Percentiles rank a stretch among this genome's conserved stretches.
Evolutionary conservation across 2,888 invertebrate genomes (phyloP).

Genomic region (Cactoblastis cactorum): DNA sequence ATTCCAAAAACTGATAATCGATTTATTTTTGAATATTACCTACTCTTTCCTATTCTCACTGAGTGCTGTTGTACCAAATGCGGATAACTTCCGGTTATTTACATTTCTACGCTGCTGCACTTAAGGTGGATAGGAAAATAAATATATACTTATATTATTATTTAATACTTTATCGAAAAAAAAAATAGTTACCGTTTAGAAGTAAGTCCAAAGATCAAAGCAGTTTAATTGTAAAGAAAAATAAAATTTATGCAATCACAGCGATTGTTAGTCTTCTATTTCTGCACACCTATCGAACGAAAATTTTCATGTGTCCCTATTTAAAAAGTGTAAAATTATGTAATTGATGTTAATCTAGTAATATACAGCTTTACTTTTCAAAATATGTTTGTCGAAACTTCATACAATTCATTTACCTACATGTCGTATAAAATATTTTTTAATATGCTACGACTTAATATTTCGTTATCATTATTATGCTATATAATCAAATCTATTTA

Average conservation of each 20-base stretch:
- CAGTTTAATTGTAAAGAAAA: conserved; percentile 12
- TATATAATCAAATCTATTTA: too few relatives aligned
- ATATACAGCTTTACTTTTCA: too few relatives aligned
- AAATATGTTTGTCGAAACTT: too few relatives aligned
- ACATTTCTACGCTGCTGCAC: conserved; percentile 71
- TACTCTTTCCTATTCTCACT: conserved; percentile 61
- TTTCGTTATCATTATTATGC: too few relatives aligned
- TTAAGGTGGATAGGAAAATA: conserved; percentile 68
- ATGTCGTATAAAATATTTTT: too few relatives aligned
- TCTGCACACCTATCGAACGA: conserved; percentile 13
- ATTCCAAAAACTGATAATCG: conserved; percentile 51
- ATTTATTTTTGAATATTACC: conserved; percentile 25
- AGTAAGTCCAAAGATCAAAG: conserved; percentile 4
- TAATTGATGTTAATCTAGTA: background rate
- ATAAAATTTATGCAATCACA: conserved; percentile 1
- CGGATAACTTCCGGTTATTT: conserved; percentile 68
- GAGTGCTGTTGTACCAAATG: conserved; percentile 75
- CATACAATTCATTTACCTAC: too few relatives aligned
- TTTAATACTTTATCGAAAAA: background rate
- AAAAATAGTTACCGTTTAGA: conserved; percentile 8
- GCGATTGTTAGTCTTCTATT: conserved; percentile 2
- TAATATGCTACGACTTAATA: too few relatives aligned
- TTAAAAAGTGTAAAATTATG: background rate
- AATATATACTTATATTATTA: conserved; percentile 14
- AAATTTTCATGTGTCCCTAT: background rate